A percentile compares a stretch with the other conserved stretches of the same genome.
These are phyloP conservation scores for Digitonthophagus gazella DNA, from an alignment of 2,888 invertebrate genomes.

Conservation along the genomic window DNA sequence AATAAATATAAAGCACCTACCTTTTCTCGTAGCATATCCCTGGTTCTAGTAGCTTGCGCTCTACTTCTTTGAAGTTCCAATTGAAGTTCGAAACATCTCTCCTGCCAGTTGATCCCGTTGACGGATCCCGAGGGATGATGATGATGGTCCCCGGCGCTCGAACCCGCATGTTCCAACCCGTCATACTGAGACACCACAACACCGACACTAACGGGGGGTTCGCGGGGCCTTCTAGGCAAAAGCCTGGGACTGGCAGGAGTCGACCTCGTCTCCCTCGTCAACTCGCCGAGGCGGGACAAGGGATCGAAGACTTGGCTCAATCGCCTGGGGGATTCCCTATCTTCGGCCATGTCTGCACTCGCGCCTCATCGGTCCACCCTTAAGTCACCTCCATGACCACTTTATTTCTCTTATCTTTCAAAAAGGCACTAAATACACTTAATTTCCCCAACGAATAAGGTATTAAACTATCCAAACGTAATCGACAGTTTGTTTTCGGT, in stretches of 20 bases:
- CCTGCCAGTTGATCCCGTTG: conserved; percentile 76
- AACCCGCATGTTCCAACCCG: conserved; percentile 38
- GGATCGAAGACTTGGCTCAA: conserved; percentile 83
- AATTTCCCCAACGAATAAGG: not conserved
- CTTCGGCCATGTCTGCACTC: conserved; percentile 11
- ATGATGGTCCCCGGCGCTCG: conserved; percentile 43
- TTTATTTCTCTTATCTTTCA: conserved; percentile 1
- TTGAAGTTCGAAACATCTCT: conserved; percentile 81
- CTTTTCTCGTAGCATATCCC: conserved; percentile 89
- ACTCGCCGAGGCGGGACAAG: conserved; percentile 70
- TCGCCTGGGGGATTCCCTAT: conserved; percentile 56
- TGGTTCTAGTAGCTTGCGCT: conserved; percentile 81
- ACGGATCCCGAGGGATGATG: conserved; percentile 32
- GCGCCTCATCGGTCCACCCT: not conserved
- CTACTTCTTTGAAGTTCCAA: conserved; percentile 82
- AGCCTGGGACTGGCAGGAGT: conserved; percentile 73
- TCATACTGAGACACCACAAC: conserved; percentile 37
- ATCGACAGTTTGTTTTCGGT: not conserved
- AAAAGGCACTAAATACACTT: conserved; percentile 8
- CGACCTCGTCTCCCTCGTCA: conserved; percentile 54
- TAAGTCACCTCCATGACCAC: conserved; percentile 27
- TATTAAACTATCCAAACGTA: not conserved
- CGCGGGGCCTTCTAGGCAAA: conserved; percentile 66
- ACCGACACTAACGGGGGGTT: conserved; percentile 54
- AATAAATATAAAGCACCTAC: conserved; percentile 53